Conservation (phyloP, 2,113 vertebrate species). For the Xenopus laevis region DNA sequence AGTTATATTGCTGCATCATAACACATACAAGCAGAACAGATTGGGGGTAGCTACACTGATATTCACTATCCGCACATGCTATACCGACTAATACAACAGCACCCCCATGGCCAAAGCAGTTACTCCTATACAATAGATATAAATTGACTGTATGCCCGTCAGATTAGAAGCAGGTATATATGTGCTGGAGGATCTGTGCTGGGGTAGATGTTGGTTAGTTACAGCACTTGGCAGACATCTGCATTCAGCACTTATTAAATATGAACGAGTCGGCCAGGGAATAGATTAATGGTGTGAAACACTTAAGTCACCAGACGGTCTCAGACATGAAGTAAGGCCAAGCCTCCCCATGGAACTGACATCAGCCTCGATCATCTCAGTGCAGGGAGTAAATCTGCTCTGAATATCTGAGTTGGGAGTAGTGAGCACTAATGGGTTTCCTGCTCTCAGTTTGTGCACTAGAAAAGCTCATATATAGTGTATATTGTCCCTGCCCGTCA, state of each 20-base stretch:
- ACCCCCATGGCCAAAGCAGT: too few relatives aligned
- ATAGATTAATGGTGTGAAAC: conserved; percentile 6
- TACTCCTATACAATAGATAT: too few relatives aligned
- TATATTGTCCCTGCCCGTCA: too few relatives aligned
- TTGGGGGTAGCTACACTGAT: too few relatives aligned
- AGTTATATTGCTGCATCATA: conserved; percentile 36
- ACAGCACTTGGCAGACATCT: background rate
- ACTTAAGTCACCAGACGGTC: background rate
- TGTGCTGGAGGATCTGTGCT: too few relatives aligned
- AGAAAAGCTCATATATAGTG: too few relatives aligned
- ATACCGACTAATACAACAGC: too few relatives aligned
- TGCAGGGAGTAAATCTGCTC: background rate
- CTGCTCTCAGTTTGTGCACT: too few relatives aligned
- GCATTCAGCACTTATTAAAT: conserved; percentile 33
- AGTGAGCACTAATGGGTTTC: background rate
- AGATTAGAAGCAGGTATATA: too few relatives aligned
- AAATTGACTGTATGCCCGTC: too few relatives aligned
- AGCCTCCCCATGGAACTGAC: background rate
- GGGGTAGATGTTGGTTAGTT: too few relatives aligned
- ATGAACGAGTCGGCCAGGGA: conserved; percentile 26
- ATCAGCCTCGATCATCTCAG: background rate
- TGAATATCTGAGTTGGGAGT: background rate
- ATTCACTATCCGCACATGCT: too few relatives aligned
- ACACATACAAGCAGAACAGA: conserved; percentile 28
- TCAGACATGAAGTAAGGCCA: background rate